phyloP scores from a whole-genome alignment of 2,113 vertebrate genomes.

The Poicephalus gulielmi region DNA sequence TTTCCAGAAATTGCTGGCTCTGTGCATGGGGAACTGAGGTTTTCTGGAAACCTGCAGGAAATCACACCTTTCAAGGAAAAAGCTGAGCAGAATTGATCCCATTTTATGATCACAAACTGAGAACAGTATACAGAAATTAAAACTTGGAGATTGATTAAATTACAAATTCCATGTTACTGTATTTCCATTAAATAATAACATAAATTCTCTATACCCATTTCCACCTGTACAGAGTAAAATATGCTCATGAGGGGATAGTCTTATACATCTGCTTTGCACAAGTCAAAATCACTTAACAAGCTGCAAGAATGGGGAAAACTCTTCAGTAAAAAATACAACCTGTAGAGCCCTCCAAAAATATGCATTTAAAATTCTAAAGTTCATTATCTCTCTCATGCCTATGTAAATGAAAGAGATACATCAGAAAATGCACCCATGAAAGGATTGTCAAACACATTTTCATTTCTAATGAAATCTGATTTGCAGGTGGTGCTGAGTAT shows the following conservation, averaged over 20 bases:
- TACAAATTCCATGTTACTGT: not conserved
- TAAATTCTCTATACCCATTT: not conserved
- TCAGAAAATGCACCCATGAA: not conserved
- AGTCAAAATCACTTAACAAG: not conserved
- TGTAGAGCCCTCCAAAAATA: not conserved
- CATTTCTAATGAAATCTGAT: not conserved
- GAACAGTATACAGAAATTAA: not conserved
- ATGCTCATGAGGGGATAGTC: not conserved
- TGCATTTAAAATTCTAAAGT: not conserved
- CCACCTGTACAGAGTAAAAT: not conserved
- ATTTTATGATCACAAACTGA: not conserved
- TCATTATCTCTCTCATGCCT: not conserved
- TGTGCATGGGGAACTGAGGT: not conserved
- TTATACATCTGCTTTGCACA: not conserved
- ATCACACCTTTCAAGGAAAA: not conserved
- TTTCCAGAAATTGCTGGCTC: not conserved
- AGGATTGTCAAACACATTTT: not conserved
- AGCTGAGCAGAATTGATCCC: not conserved
- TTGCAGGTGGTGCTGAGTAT: not conserved
- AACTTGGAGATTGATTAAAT: not conserved
- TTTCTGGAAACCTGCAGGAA: not conserved
- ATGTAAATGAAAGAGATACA: not conserved
- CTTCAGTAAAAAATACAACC: not conserved
- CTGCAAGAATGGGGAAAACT: not conserved
- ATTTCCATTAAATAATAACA: not conserved